Evolutionary conservation across 2,797 vertebrate genomes (phyloP).

Genomic region (Potorous gilbertii): DNA sequence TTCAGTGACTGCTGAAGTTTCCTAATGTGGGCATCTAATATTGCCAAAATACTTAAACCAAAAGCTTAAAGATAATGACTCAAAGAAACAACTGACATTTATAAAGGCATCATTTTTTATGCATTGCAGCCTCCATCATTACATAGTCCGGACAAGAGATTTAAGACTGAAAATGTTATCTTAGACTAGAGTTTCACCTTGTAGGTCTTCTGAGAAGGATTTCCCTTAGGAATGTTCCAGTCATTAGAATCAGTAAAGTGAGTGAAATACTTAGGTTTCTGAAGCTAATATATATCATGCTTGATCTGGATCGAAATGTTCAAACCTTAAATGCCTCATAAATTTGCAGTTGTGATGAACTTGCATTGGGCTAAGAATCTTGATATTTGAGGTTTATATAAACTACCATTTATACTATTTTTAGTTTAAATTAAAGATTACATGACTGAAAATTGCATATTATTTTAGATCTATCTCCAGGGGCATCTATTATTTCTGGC

Average conservation of each 20-base stretch:
- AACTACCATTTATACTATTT: constrained; percentile 82
- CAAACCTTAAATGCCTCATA: constrained; percentile 70
- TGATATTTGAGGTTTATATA: constrained; percentile 78
- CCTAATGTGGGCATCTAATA: not conserved
- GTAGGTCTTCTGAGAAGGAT: not conserved
- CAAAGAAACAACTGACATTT: not conserved
- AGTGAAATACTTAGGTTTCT: constrained; percentile 38
- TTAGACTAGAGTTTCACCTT: not conserved
- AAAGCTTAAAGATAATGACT: not conserved
- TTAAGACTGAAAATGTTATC: not conserved
- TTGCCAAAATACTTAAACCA: not conserved
- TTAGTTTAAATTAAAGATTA: constrained; percentile 81
- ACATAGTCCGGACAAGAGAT: not conserved
- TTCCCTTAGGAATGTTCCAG: constrained; percentile 55
- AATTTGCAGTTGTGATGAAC: constrained; percentile 73
- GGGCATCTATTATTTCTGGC: constrained; percentile 81
- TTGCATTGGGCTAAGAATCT: constrained; percentile 62
- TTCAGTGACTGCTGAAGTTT: not conserved
- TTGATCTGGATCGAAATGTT: constrained; percentile 60
- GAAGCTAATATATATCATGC: not conserved
- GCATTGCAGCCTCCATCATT: not conserved
- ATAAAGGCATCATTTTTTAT: not conserved
- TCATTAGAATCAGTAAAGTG: constrained; percentile 37
- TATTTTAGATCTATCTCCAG: constrained; percentile 82
- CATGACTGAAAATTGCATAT: constrained; percentile 71